These are phyloP conservation scores for Cynopterus sphinx DNA, from an alignment of 2,797 vertebrate genomes.

Conservation along the genomic window DNA sequence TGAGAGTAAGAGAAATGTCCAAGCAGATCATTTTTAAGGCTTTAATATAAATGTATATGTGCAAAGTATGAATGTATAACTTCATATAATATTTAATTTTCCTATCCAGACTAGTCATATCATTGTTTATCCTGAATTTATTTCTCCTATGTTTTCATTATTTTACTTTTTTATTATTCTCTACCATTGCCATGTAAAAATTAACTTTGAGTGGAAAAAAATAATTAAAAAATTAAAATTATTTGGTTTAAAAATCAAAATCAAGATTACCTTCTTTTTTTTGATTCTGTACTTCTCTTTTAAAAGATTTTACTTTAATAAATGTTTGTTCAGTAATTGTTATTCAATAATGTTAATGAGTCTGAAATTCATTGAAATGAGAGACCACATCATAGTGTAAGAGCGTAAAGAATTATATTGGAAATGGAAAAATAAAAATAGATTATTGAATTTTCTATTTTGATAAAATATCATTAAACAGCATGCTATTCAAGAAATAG, in stretches of 20 bases:
- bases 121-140: not conserved
- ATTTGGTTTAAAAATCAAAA: not conserved
- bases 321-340: not conserved
- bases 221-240: not conserved
- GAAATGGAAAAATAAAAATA: slow-evolving; percentile 35
- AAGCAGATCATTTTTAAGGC: not conserved
- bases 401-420: not conserved
- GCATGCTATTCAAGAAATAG: slow-evolving; percentile 32
- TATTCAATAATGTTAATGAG: not conserved
- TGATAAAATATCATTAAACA: slow-evolving; percentile 50
- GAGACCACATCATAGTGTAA: not conserved
- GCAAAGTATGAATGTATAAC: not conserved
- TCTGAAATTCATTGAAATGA: not conserved
- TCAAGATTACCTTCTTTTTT: not conserved
- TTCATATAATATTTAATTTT: not conserved
- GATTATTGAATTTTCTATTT: slow-evolving; percentile 58
- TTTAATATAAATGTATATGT: not conserved
- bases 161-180: not conserved
- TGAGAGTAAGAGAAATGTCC: not conserved
- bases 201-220: not conserved
- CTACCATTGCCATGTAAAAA: not conserved
- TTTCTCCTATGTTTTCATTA: not conserved
- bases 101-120: not conserved
- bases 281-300: slow-evolving; percentile 3
- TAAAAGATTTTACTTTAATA: not conserved